These are phyloP conservation scores for Tethya wilhelma DNA, from an alignment of 37 sponge, comb jelly and placozoan genomes.

Conservation along the genomic window DNA sequence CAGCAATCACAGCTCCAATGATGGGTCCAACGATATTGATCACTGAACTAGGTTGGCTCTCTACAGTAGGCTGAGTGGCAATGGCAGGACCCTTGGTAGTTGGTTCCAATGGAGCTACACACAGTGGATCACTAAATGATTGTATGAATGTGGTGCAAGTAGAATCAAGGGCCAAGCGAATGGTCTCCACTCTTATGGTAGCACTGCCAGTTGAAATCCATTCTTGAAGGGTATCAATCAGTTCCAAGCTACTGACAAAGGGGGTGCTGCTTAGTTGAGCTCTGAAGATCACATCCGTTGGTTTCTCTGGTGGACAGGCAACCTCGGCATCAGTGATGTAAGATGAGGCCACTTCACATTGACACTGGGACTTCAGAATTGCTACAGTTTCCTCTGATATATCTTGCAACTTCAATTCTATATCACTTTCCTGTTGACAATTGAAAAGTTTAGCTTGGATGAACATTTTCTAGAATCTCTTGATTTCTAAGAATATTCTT, in stretches of 20 bases:
- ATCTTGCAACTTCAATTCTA: background rate
- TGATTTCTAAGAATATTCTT: too few species aligned
- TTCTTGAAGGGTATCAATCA: background rate
- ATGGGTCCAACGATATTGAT: too few species aligned
- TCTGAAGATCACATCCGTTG: constrained; percentile 5
- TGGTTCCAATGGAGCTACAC: background rate
- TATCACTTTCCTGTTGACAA: constrained; percentile 3
- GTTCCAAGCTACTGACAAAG: background rate
- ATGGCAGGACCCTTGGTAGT: too few species aligned
- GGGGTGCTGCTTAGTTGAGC: background rate
- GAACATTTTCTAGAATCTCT: background rate
- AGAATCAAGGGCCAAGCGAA: background rate
- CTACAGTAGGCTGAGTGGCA: too few species aligned
- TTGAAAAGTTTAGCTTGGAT: background rate
- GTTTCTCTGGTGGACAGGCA: background rate
- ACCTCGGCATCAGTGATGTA: constrained; percentile 20
- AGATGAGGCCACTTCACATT: constrained; percentile 3
- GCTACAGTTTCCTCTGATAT: background rate
- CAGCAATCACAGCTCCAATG: too few species aligned
- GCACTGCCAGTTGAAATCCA: constrained; percentile 2
- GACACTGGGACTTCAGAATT: background rate
- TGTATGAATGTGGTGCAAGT: background rate
- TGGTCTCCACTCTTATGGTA: background rate
- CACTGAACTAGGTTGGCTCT: too few species aligned
- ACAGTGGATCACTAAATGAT: constrained; percentile 5